Conservation (phyloP, 2,113 vertebrate species). For the Macaca nemestrina region DNA sequence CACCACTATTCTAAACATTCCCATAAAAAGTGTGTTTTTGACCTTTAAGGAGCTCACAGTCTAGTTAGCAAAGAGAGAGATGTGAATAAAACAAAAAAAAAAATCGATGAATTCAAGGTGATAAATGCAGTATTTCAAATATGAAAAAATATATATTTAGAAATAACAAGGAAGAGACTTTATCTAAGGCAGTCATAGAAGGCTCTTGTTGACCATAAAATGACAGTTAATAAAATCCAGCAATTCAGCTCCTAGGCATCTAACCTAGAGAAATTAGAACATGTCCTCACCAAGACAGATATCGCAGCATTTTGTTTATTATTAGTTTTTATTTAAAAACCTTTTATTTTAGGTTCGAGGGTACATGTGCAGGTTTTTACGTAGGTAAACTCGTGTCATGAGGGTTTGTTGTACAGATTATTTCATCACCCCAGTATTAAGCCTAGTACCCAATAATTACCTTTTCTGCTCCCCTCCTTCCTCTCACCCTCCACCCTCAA, state of each 20-base stretch:
- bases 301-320: too few species aligned
- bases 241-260: not conserved
- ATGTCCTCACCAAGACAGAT: not conserved
- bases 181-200: not conserved
- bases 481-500: too few species aligned
- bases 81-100: not conserved
- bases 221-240: not conserved
- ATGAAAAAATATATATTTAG: not conserved
- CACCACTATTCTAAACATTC: constrained; percentile 7
- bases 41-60: not conserved
- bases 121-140: not conserved
- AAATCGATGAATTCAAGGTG: not conserved
- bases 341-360: too few species aligned
- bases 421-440: too few species aligned
- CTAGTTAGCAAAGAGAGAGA: not conserved
- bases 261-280: not conserved
- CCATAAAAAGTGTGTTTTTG: not conserved
- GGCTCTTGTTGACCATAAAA: not conserved
- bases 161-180: not conserved
- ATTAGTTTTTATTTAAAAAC: too few species aligned
- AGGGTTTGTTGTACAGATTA: too few species aligned
- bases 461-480: too few species aligned
- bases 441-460: too few species aligned
- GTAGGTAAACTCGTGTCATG: too few species aligned
- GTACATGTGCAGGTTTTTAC: too few species aligned